Conservation (phyloP, 2,113 vertebrate genomes). For the Pavo muticus region DNA sequence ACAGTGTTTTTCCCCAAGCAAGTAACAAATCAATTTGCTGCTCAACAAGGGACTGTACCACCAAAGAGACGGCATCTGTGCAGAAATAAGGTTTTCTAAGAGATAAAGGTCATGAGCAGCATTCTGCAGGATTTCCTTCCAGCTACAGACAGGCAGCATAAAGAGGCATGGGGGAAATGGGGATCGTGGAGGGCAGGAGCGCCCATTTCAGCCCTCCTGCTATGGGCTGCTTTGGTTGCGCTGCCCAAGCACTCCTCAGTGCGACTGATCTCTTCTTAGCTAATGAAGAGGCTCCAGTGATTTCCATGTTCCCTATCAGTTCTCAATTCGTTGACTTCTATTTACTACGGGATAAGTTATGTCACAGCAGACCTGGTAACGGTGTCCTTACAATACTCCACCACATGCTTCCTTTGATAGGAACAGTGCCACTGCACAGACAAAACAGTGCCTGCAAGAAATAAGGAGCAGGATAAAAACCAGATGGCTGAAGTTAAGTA, state of each 20-base stretch:
- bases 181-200: rapidly evolving
- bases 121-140: not conserved
- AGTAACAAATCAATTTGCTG: not conserved
- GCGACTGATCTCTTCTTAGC: not conserved
- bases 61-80: not conserved
- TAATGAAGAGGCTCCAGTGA: rapidly evolving
- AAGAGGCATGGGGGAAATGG: not conserved
- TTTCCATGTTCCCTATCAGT: not conserved
- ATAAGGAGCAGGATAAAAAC: slow-evolving; percentile 68
- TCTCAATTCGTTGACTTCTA: not conserved
- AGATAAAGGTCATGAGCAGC: not conserved
- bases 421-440: slow-evolving; percentile 57
- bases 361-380: slow-evolving; percentile 46
- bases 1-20: rapidly evolving
- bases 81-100: not conserved
- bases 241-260: not conserved
- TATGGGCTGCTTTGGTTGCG: rapidly evolving
- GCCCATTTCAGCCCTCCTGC: not conserved
- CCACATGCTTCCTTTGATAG: slow-evolving; percentile 50
- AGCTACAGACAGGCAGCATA: not conserved
- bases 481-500: slow-evolving; percentile 66
- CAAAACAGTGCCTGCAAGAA: slow-evolving; percentile 70
- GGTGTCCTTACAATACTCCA: slow-evolving; percentile 28
- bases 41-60: not conserved
- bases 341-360: not conserved